Evolutionary conservation across 2,797 vertebrate species (phyloP), one percentile per base, ranked within the genome.

Genomic region (Discoglossus pictus): DNA sequence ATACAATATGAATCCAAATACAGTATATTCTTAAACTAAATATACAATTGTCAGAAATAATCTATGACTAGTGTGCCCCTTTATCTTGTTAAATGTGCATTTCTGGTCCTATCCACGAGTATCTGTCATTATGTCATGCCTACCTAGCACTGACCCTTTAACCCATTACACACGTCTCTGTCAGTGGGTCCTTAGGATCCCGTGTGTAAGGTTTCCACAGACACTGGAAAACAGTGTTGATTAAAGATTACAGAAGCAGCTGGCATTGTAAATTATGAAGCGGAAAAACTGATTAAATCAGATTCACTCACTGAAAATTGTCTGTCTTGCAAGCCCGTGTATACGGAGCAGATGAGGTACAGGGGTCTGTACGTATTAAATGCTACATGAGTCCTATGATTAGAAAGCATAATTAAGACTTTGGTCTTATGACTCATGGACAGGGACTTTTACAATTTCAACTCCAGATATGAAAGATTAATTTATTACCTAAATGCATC

Each of bases 211-310:
- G 4, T 34, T 55, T 51, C 42, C 18, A 4, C 34, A 15, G 16
- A 48, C 67, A 48, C 61, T 48, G 52, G 35, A 70, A 70, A 52
- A 35, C 53, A 61, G 40, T 62, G 55, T 52, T 60, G 58, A 68
- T 61, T 70, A 54, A 21, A 63, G 51, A 27, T 48, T 34, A 21
- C 51, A 56, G 51, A 56, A 54, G 60, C 67, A 70, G 60, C 59
- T 70, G 67, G 59, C 59, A 58, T n/a, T 16, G 40, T 62, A 62
- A 70, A 63, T 50, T 56, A 52, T 63, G 35, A 44, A 70, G 67
- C 50, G 67, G 51, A 70, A 70, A 60, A 62, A 63, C 27, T 63
- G 60, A 70, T 70, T 70, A 48, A 70, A 70, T 70, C 67, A 56
- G 35, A 55, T 56, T 31, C 18, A 18, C 47, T 70, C 43, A 23